Evolutionary conservation across 2,888 invertebrate species (phyloP).

Genomic region (Scaptomyza tumidula): DNA sequence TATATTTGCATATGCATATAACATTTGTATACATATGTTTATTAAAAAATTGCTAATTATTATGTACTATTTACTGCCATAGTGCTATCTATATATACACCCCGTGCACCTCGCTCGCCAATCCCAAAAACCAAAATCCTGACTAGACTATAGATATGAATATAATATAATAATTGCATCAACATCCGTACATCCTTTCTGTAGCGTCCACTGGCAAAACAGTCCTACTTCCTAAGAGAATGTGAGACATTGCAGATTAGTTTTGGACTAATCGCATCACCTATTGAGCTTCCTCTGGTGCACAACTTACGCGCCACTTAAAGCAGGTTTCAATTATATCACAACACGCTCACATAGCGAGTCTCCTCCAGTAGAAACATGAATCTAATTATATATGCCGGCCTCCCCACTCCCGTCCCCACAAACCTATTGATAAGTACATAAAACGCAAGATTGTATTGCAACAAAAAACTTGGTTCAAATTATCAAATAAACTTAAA

Average conservation of each 20-base stretch:
- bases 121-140: conserved; percentile 44
- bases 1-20: conserved; percentile 47
- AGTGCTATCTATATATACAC: conserved; percentile 70
- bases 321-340: conserved; percentile 67
- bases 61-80: conserved; percentile 77
- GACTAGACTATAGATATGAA: conserved; percentile 42
- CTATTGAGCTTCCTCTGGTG: conserved; percentile 46
- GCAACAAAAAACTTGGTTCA: conserved; percentile 52
- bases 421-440: conserved; percentile 29
- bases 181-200: conserved; percentile 34
- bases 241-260: conserved; percentile 13
- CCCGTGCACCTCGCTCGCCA: conserved; percentile 63
- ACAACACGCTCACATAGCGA: conserved; percentile 22
- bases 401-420: conserved; percentile 22
- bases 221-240: conserved; percentile 32
- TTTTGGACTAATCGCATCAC: conserved; percentile 10
- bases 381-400: conserved; percentile 39
- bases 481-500: conserved; percentile 47
- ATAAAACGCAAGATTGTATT: conserved; percentile 48
- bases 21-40: conserved; percentile 61
- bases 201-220: conserved; percentile 41
- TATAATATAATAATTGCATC: conserved; percentile 28
- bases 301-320: conserved; percentile 28
- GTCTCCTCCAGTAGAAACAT: conserved; percentile 21
- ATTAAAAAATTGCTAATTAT: conserved; percentile 58